phyloP scores from a whole-genome alignment of 2,113 vertebrate species.

The Oreamnos americanus region DNA sequence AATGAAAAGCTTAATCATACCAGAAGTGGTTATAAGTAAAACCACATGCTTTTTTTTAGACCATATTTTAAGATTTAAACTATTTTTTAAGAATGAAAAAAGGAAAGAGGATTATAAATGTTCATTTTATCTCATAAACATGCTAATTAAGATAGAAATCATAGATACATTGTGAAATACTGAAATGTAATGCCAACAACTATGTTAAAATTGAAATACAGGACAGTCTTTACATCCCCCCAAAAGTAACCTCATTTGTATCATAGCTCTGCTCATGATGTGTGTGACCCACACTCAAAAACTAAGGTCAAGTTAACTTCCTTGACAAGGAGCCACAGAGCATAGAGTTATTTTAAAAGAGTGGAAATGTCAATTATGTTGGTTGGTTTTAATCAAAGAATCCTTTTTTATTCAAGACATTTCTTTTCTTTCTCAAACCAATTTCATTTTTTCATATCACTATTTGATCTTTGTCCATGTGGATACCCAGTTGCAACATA shows the following conservation, averaged over 20 bases:
- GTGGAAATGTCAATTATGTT: background rate
- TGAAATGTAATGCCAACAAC: background rate
- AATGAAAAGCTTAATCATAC: background rate
- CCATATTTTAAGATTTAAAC: background rate
- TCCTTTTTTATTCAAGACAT: background rate
- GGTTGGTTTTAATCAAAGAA: background rate
- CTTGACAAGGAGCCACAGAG: background rate
- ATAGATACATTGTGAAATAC: background rate
- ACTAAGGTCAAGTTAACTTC: background rate
- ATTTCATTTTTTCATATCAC: background rate
- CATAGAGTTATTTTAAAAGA: background rate
- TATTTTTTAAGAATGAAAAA: background rate
- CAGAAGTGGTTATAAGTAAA: background rate
- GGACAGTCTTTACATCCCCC: rapidly evolving
- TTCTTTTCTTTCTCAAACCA: background rate
- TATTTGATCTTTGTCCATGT: background rate
- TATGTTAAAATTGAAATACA: background rate
- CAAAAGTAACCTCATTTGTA: background rate
- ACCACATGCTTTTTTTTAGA: background rate
- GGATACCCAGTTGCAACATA: background rate
- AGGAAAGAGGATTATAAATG: background rate
- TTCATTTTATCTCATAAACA: background rate
- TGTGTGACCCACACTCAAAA: background rate
- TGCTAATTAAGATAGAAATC: background rate
- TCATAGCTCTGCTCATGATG: background rate